Base-by-base conservation (phyloP, 2,888 invertebrate species). In the Atethmia centrago region DNA sequence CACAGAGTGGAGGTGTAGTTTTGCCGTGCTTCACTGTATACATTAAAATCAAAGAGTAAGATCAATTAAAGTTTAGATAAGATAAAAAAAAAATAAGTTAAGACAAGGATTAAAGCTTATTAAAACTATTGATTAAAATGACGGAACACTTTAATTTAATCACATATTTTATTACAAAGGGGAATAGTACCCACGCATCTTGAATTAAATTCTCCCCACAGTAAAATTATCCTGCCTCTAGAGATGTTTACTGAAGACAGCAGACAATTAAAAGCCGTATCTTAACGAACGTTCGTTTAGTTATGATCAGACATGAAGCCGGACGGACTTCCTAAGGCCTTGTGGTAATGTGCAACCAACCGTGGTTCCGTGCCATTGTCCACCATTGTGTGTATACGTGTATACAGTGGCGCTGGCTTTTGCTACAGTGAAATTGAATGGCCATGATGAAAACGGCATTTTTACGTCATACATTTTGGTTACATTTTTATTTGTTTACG, bases 271-370 rank as follows among this genome's bases (percentile, higher is more conserved):
- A 83, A 81, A 75, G 51, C 59, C 59, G 53, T 85, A 81, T 79
- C 75, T 75, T 72, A 68, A 76, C 64, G 58, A 77, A 81, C 71
- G 47, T 45, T 53, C 64, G 36, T 69, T 79, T 79, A 74, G 71
- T 82, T 87, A 80, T 87, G 79, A 83, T 82, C 86, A 78, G 79
- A 86, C 85, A 82, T 64, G 64, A 72, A 58, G 53, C 72, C 88
- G 80, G 81, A 87, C 86, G 88, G 86, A 88, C 75, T 83, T 88
- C 88, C 88, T 82, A 69, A 65, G 85, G 73, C 85, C 86, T 85
- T 86, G 87, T 80, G 71, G 70, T 79, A 19, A 5, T n/a, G 70
- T 59, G 74, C 80, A 85, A 16, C 86, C 77, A 64, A 80, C 79
- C 86, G 71, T 84, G 78, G 74, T 83, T 87, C 86, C 86, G 65